These are phyloP conservation scores for Lithophane ornitopus DNA, from an alignment of 2,888 invertebrate species.

Conservation along the genomic window DNA sequence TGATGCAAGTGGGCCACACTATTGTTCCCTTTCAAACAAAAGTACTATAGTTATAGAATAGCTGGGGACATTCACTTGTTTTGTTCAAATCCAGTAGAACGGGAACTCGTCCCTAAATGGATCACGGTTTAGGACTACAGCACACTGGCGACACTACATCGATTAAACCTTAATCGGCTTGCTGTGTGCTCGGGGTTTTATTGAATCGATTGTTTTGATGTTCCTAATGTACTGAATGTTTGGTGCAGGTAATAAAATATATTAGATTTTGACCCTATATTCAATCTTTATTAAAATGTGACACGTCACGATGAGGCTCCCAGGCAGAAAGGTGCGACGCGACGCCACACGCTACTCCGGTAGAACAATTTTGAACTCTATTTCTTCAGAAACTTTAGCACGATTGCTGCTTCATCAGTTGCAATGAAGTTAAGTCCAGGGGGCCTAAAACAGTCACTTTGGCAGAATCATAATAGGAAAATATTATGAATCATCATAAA, in stretches of 20 bases:
- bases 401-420: neutral
- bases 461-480: no score
- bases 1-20: neutral
- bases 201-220: conserved; percentile 28
- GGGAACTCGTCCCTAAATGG: conserved; percentile 56
- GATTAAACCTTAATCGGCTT: conserved; percentile 51
- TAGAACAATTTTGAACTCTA: neutral
- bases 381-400: neutral
- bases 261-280: neutral
- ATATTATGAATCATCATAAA: no score
- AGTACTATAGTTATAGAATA: conserved; percentile 20
- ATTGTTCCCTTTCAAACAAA: conserved; percentile 15
- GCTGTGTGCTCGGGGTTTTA: conserved; percentile 34
- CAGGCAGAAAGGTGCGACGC: no score
- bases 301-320: neutral
- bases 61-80: conserved; percentile 34
- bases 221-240: conserved; percentile 16
- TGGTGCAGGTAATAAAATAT: neutral
- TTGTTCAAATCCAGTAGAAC: conserved; percentile 54
- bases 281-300: no score
- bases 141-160: conserved; percentile 47
- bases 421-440: neutral
- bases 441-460: no score
- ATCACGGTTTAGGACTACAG: conserved; percentile 52
- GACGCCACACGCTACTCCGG: no score